Evolutionary conservation across 2,888 invertebrate species (phyloP), one percentile per base, ranked within the genome.

Genomic region (Brachyptera putata): DNA sequence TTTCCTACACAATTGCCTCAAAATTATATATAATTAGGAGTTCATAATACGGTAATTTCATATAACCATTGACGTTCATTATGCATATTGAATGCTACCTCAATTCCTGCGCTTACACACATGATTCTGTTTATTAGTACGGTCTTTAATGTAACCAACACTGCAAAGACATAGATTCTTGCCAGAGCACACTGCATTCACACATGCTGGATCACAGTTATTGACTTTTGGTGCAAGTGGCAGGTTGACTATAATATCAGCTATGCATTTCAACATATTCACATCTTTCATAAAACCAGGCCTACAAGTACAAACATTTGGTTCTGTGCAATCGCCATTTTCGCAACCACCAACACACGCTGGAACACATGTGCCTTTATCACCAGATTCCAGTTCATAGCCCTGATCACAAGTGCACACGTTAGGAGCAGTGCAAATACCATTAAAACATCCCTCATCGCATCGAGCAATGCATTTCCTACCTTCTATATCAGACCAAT

Each of bases 161-260:
- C 85, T 84, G 68, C 90, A 90, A 61, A 86, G 78, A 69, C 90
- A 90, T 68, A 84, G 80, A 72, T 87, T 84, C 0, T 89, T 89
- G 0, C 82, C 81, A 0, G 86, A 81, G 67, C 90, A 90, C 18
- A 79, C 77, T 0, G 89, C 90, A 69, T 89, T 89, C 7, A 78
- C 77, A 66, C 90, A 90, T 1, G 88, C 88, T n/a, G 80, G 80
- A 0, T 81, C 77, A 67, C 89, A 89, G 36, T 34, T 57, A 24
- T 46, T 46, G 24, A 21, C 24, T 24, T 46, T 46, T 9, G 46
- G 21, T 21, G 22, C 24, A 22, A n/a, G 46, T 2, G 53, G 9
- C 1, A 30, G 30, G 11, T 30, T 30, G 11, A 11, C 30, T 11
- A 30, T 5, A 30, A 11, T 5, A 30, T 7, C 30, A 30, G 30